Evolutionary conservation across 1,140 invertebrate species (phyloP).

Genomic region (Drosophila nebulosa): DNA sequence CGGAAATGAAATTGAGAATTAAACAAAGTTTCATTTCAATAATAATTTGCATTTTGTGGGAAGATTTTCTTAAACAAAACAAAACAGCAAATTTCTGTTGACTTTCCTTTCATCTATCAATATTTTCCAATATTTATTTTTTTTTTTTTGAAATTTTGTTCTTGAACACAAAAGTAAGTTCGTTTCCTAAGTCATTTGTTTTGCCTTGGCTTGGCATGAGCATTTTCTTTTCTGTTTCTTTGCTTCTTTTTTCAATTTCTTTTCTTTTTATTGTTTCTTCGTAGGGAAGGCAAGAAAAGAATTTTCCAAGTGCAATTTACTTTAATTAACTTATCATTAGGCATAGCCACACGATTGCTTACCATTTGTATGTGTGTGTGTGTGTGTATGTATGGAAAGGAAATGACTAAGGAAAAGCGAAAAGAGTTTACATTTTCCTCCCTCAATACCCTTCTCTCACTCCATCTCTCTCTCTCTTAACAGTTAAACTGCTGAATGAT

Average conservation of each 20-base stretch:
- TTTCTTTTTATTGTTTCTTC: not conserved
- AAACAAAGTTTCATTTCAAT: not conserved
- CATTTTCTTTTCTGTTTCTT: not conserved
- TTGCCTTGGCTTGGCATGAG: not conserved
- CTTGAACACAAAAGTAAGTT: slow-evolving; percentile 36
- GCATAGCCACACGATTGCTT: slow-evolving; percentile 44
- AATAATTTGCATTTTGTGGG: not conserved
- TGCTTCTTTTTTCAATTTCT: not conserved
- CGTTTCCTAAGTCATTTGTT: slow-evolving; percentile 77
- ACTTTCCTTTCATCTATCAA: too few relatives aligned
- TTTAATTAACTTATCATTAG: slow-evolving; percentile 78
- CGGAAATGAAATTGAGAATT: not conserved
- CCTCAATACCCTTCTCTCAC: not conserved
- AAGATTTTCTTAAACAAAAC: not conserved
- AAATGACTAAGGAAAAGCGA: slow-evolving; percentile 71
- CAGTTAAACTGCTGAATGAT: not conserved
- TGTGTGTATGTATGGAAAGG: slow-evolving; percentile 21
- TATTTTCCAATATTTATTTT: too few relatives aligned
- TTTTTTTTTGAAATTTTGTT: not conserved
- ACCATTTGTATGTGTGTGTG: not conserved
- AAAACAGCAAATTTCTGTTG: too few relatives aligned
- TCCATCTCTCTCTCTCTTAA: not conserved
- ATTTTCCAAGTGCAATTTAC: slow-evolving; percentile 64
- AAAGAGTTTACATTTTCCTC: not conserved
- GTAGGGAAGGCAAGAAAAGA: not conserved